Conservation (phyloP, 2,797 vertebrate genomes). For the Psittacula derbiana region DNA sequence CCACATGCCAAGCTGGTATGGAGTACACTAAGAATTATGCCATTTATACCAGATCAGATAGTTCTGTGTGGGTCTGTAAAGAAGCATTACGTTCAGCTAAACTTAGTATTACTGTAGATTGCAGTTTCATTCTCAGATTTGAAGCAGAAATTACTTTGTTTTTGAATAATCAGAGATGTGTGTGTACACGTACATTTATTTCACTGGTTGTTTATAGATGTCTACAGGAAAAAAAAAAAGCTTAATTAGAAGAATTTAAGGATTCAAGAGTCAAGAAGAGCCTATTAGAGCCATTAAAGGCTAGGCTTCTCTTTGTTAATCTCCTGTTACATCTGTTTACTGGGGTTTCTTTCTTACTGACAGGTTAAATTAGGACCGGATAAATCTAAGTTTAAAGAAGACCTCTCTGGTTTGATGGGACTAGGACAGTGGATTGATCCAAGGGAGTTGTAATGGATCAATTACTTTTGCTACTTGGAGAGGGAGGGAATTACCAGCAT, state of each 20-base stretch:
- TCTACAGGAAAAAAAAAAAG: background rate
- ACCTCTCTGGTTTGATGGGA: background rate
- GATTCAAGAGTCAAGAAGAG: background rate
- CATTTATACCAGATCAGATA: background rate
- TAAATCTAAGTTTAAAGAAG: background rate
- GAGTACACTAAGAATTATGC: background rate
- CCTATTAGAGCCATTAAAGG: background rate
- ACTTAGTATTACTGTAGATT: background rate
- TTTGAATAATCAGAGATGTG: background rate
- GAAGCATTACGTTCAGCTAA: background rate
- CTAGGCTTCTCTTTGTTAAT: background rate
- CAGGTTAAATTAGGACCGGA: background rate
- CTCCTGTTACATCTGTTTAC: background rate
- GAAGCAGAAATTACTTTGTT: background rate
- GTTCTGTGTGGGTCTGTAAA: background rate
- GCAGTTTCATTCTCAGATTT: background rate
- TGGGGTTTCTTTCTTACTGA: background rate
- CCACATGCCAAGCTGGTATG: background rate
- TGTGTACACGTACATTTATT: background rate
- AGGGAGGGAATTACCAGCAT: background rate
- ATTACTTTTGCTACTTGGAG: background rate
- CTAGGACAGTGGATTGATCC: background rate
- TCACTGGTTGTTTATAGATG: background rate
- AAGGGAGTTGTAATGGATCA: background rate
- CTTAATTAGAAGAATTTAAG: background rate